Percentiles rank a stretch among this genome's conserved stretches.
Evolutionary conservation across 37 sponge, comb jelly and placozoan genomes (phyloP).

Genomic region (Hormiphora californensis): DNA sequence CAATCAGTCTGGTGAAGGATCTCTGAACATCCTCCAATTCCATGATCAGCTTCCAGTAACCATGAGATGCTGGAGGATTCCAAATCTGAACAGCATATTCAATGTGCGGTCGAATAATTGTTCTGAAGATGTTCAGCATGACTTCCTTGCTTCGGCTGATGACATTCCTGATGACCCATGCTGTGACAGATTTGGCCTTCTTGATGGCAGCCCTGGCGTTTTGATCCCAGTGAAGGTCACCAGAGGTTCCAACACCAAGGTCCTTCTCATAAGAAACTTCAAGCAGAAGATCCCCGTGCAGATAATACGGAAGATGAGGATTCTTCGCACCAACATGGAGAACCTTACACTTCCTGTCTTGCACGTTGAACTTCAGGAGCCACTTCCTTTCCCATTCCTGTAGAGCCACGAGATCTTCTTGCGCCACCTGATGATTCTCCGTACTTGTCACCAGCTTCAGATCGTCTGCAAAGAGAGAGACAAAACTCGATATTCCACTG

Average conservation of each 20-base stretch:
- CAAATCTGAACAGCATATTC: slow-evolving; percentile 31
- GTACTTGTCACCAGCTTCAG: background rate
- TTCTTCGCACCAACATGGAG: background rate
- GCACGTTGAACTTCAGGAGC: slow-evolving; percentile 9
- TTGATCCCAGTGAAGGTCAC: background rate
- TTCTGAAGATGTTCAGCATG: slow-evolving; percentile 13
- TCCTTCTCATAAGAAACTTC: background rate
- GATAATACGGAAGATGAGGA: background rate
- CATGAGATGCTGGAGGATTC: slow-evolving; percentile 37
- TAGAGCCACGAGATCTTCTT: background rate
- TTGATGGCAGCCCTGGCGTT: background rate
- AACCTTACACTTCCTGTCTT: slow-evolving; percentile 36
- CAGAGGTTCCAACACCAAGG: background rate
- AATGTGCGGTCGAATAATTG: slow-evolving; percentile 33
- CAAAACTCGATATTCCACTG: background rate
- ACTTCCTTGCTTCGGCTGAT: slow-evolving; percentile 5
- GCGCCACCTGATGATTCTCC: background rate
- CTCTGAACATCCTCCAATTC: slow-evolving; percentile 48
- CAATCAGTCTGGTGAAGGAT: slow-evolving; percentile 6
- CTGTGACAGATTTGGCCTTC: slow-evolving; percentile 27
- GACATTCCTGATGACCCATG: background rate
- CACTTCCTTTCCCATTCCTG: slow-evolving; percentile 19
- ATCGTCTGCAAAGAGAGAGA: slow-evolving; percentile 38
- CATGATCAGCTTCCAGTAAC: slow-evolving; percentile 49
- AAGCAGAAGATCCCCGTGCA: background rate